These are phyloP conservation scores for Notothenia rossii DNA, from an alignment of 2,113 vertebrate species.

Conservation along the genomic window DNA sequence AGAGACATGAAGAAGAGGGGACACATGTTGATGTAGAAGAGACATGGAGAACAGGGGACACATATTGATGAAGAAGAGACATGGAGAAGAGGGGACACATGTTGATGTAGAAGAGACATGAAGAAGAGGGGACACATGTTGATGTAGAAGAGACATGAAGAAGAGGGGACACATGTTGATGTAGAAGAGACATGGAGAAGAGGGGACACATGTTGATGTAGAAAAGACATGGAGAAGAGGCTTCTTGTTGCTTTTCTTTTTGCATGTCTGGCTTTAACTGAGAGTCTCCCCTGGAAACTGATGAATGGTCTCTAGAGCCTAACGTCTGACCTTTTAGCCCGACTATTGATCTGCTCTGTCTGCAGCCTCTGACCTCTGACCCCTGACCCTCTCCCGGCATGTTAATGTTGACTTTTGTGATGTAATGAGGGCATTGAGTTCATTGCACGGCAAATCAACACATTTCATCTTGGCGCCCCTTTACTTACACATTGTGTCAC, in stretches of 20 bases:
- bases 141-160: too few species aligned
- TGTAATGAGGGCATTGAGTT: slow-evolving; percentile 56
- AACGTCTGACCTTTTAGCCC: slow-evolving; percentile 76
- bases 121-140: too few species aligned
- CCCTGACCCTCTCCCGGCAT: slow-evolving; percentile 33
- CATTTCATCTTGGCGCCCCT: slow-evolving; percentile 9
- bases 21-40: too few species aligned
- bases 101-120: too few species aligned
- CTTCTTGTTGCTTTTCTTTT: slow-evolving; percentile 36
- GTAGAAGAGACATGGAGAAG: not conserved
- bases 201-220: too few species aligned
- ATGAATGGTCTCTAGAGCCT: slow-evolving; percentile 53
- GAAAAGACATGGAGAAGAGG: not conserved
- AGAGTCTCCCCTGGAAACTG: slow-evolving; percentile 64
- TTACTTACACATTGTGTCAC: too few species aligned
- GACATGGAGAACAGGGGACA: too few species aligned
- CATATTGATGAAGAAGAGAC: too few species aligned
- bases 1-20: too few species aligned
- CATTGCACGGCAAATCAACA: slow-evolving; percentile 20
- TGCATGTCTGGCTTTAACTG: slow-evolving; percentile 67
- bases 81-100: too few species aligned
- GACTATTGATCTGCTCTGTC: slow-evolving; percentile 77
- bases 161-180: too few species aligned
- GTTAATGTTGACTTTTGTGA: slow-evolving; percentile 72
- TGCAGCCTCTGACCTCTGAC: slow-evolving; percentile 76